Conservation (phyloP, 2,888 invertebrate genomes). For the Eledona agricola region DNA sequence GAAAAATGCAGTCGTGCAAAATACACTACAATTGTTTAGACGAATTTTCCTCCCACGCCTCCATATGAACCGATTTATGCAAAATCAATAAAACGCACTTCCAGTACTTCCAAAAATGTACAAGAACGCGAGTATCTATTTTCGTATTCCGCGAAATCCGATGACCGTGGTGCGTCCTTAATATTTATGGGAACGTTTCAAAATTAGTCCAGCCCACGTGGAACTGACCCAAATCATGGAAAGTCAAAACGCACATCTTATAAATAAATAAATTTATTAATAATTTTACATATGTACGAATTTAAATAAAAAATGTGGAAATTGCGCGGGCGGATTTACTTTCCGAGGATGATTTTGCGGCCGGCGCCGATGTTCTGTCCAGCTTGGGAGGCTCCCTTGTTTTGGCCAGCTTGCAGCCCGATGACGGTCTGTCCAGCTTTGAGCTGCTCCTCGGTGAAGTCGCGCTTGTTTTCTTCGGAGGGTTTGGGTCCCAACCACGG, state of each 20-base stretch:
- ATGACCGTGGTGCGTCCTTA: conserved; percentile 28
- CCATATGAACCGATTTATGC: too few relatives aligned
- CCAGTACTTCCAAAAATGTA: too few relatives aligned
- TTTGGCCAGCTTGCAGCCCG: conserved; percentile 94
- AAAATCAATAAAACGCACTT: too few relatives aligned
- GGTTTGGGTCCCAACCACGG: conserved; percentile 95
- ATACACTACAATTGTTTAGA: too few relatives aligned
- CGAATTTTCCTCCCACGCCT: too few relatives aligned
- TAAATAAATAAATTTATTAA: conserved; percentile 43
- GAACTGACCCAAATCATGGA: conserved; percentile 1
- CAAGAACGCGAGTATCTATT: conserved; percentile 21
- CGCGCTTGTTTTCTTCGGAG: conserved; percentile 91
- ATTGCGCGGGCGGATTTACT: conserved; percentile 63
- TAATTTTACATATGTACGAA: conserved; percentile 44
- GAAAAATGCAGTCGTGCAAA: too few relatives aligned
- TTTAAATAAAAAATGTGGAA: conserved; percentile 37
- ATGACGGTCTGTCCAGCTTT: conserved; percentile 89
- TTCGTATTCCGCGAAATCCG: conserved; percentile 11
- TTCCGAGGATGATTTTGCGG: conserved; percentile 90
- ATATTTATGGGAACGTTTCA: conserved; percentile 33
- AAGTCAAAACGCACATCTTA: conserved; percentile 3
- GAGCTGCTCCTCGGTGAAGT: conserved; percentile 91
- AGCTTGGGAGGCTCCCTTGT: conserved; percentile 94
- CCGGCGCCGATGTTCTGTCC: conserved; percentile 91
- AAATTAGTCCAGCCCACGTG: conserved; percentile 29